Evolutionary conservation across 2,888 invertebrate genomes (phyloP), one percentile per base, ranked within the genome.

Genomic region (Aspidiotus rigidus): DNA sequence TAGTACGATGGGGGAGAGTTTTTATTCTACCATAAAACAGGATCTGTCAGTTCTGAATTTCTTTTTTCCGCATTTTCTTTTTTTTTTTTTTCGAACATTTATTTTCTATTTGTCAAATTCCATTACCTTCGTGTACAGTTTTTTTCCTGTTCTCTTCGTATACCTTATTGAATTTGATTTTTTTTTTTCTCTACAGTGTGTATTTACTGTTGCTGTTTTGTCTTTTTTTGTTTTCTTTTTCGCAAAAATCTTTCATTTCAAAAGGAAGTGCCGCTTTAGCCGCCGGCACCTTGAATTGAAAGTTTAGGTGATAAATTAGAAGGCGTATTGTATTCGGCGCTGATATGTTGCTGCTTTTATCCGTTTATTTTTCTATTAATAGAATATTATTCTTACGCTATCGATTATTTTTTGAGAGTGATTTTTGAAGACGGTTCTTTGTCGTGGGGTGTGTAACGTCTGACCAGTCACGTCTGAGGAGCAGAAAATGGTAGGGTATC

Each of bases 31-130:
- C 28, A 28, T 28, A 11, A 40, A n/a, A 44, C 44, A 7, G 40
- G 40, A 40, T 62, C 40, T 62, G 62, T 40, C 62, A n/a, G 59
- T 39, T 59, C 15, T 62, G 7, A 15, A 10, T 62, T n/a, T n/a
- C 42, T 17, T 41, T 57, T 57, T 10, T 16, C 49, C 49, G 49
- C 49, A 49, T 13, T 13, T 49, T 13, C 3, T 13, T 49, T 13
- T 49, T 49, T n/a, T n/a, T 49, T 13, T 49, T 49, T 49, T 13
- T 10, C 2, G 57, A n/a, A 10, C 57, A 17, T 16, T 57, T 57
- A 57, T 57, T 17, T 57, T 57, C 57, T 57, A 57, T 57, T 57
- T 57, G 57, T 57, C 57, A 17, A 57, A 57, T 57, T 57, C 15
- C n/a, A 42, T 62, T 62, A 44, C 41, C 17, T 62, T 62, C 49